Evolutionary conservation across 2,888 invertebrate genomes (phyloP).

Genomic region (Epirrhoe tristata): DNA sequence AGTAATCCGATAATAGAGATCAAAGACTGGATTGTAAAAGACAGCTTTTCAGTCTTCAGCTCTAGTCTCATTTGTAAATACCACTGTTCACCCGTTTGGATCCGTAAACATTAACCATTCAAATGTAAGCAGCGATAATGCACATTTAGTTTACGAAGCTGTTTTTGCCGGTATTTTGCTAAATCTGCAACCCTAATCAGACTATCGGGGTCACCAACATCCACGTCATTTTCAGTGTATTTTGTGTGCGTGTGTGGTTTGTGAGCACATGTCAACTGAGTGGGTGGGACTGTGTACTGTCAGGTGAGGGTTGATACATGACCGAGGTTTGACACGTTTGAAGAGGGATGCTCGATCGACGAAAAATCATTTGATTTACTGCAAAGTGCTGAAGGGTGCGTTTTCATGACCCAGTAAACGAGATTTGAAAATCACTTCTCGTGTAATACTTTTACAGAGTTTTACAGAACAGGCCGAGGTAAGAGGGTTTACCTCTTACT

Average conservation of each 20-base stretch:
- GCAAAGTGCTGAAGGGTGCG: neutral
- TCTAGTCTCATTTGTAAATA: too few relatives aligned
- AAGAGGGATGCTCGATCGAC: constrained; percentile 21
- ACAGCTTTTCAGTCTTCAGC: too few relatives aligned
- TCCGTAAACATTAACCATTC: too few relatives aligned
- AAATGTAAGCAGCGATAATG: too few relatives aligned
- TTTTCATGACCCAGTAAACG: constrained; percentile 2
- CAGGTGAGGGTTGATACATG: constrained; percentile 20
- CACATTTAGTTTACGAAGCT: too few relatives aligned
- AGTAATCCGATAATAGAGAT: too few relatives aligned
- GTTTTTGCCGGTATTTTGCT: too few relatives aligned
- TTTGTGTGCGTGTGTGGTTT: too few relatives aligned
- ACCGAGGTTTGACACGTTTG: constrained; percentile 22
- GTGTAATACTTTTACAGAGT: neutral
- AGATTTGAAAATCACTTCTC: constrained; percentile 14
- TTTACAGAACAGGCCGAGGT: too few relatives aligned
- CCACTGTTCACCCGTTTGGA: neutral
- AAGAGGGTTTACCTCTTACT: too few relatives aligned
- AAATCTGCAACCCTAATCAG: too few relatives aligned
- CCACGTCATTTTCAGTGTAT: constrained; percentile 3
- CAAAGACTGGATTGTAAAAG: too few relatives aligned
- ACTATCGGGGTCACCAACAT: constrained; percentile 4
- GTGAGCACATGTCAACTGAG: constrained; percentile 2
- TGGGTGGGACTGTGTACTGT: constrained; percentile 5
- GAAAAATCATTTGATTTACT: constrained; percentile 17